Percentiles rank a stretch among this genome's conserved stretches.
These are phyloP conservation scores for Ectemnius continuus DNA, from an alignment of 2,888 invertebrate genomes.

Conservation along the genomic window DNA sequence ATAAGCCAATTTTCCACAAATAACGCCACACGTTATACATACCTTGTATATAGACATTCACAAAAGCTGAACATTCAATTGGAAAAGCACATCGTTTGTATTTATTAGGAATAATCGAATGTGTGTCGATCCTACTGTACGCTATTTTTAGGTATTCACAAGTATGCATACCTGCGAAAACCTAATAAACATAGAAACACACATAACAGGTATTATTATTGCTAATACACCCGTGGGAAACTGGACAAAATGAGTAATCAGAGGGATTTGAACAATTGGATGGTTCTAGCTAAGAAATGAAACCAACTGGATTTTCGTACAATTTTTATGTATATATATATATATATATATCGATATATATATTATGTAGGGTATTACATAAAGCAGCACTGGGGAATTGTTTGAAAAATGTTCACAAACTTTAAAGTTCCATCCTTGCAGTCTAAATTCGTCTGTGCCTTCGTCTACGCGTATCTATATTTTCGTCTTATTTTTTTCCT, in stretches of 20 bases:
- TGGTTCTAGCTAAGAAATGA: background rate
- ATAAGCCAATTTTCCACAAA: too few species aligned
- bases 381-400: slow-evolving; percentile 73
- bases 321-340: slow-evolving; percentile 54
- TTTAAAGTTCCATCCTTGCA: slow-evolving; percentile 64
- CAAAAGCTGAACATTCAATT: slow-evolving; percentile 55
- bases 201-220: slow-evolving; percentile 57
- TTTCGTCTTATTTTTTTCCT: slow-evolving; percentile 17
- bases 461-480: slow-evolving; percentile 32
- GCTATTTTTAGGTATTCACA: slow-evolving; percentile 51
- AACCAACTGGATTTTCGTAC: slow-evolving; percentile 52
- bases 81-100: slow-evolving; percentile 60
- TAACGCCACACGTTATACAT: slow-evolving; percentile 20
- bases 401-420: slow-evolving; percentile 69
- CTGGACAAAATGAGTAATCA: too few species aligned
- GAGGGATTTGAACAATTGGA: too few species aligned
- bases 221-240: slow-evolving; percentile 25
- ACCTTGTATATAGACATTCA: slow-evolving; percentile 32
- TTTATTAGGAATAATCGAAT: slow-evolving; percentile 62
- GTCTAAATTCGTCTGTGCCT: slow-evolving; percentile 63
- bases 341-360: slow-evolving; percentile 47
- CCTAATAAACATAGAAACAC: slow-evolving; percentile 17
- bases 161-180: slow-evolving; percentile 33
- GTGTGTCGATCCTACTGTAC: slow-evolving; percentile 60
- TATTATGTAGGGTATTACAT: slow-evolving; percentile 74